Base-by-base conservation (phyloP, 2,113 vertebrate species). In the Ptilorrhoa leucosticta region DNA sequence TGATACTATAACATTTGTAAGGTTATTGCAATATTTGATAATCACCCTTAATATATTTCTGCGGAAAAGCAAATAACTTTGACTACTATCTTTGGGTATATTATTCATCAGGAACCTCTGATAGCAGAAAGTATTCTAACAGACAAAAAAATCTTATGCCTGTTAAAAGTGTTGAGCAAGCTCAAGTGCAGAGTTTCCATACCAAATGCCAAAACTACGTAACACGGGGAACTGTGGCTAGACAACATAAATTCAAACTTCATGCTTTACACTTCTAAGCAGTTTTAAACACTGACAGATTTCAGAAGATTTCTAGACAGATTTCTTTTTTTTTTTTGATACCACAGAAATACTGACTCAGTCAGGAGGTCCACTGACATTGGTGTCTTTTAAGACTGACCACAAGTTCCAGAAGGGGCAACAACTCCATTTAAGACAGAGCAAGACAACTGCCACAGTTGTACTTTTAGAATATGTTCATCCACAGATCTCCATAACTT, bases 161-260 rank as follows among this genome's bases (percentile, higher is more conserved):
- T 96, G 93, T 57, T 94, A 95, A 95, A 93, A 81, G 75, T 20
- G 1, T 96, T 92, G 72, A 83, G 47, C 77, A 66, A 64, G 51
- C 83, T 89, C 54, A 56, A 94, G 69, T 66, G 56, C 75, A 88
- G 58, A 96, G 44, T 96, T 96, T 96, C 95, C 94, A 90, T 2
- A 88, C 17, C 60, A 80, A 80, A 80, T 90, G 94, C 94, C 96
- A 96, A 79, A 88, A 91, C 82, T 96, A 61, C 54, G 73, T 84
- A 94, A 95, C 9, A 3, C 87, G 77, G 78, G 78, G 92, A 96
- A 68, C 50, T 58, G 78, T 90, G 89, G 91, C 94, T 90, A 96
- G 93, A 96, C 96, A 93, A 81, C 35, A 1, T 22, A 89, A 96
- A 89, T 80, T 95, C 84, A 96, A 80, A 58, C 90, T 79, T 70